These are phyloP conservation scores for Anguilla megastoma DNA, from an alignment of 2,797 vertebrate species.

Conservation along the genomic window DNA sequence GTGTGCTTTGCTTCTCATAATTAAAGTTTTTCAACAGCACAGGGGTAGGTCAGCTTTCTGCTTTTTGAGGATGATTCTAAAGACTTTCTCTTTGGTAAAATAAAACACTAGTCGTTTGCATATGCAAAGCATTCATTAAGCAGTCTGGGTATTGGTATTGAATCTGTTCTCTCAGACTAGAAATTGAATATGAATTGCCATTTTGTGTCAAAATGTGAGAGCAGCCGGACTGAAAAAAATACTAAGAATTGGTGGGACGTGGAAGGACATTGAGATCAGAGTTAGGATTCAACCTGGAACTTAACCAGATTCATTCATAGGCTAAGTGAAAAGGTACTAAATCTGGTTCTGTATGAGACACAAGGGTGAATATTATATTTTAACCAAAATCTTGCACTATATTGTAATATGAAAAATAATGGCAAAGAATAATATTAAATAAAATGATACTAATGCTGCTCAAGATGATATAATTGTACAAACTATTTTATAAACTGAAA, in stretches of 20 bases:
- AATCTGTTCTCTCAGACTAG: background rate
- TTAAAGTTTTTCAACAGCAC: background rate
- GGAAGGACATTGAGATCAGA: background rate
- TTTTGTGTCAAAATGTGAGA: background rate
- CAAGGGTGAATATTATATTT: background rate
- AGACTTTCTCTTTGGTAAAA: slow-evolving; percentile 7
- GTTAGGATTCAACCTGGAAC: background rate
- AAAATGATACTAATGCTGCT: background rate
- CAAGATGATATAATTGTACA: background rate
- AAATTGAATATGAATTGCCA: background rate
- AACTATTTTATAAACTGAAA: background rate
- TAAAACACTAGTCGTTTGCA: background rate
- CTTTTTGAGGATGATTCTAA: background rate
- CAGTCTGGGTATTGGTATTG: background rate
- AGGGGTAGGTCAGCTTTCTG: background rate
- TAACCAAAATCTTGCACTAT: background rate
- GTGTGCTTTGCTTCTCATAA: background rate
- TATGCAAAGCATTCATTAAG: background rate
- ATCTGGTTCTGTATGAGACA: background rate
- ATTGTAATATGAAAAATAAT: background rate
- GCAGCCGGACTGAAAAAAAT: background rate
- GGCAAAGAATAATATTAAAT: background rate
- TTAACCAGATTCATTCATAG: background rate
- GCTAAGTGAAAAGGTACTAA: background rate
- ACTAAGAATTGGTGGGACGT: background rate